phyloP scores from a whole-genome alignment of 2,797 vertebrate species.

The Gymnodraco acuticeps region DNA sequence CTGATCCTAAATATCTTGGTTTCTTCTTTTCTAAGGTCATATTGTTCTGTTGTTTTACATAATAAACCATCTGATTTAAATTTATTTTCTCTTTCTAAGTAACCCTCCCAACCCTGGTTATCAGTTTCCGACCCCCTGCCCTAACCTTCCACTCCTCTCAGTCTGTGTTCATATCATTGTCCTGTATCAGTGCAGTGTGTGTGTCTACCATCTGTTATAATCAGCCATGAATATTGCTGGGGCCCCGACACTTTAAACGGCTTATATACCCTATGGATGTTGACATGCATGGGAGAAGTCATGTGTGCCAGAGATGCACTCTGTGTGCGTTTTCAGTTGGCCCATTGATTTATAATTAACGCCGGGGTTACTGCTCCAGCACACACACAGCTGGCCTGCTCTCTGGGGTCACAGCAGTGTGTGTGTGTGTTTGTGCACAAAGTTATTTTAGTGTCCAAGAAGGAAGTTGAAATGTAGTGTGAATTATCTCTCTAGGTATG shows the following conservation, averaged over 20 bases:
- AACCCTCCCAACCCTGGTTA: constrained; percentile 10
- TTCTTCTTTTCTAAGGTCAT: too few relatives aligned
- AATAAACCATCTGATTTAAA: too few relatives aligned
- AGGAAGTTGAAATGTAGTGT: constrained; percentile 26
- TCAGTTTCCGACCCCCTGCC: constrained; percentile 28
- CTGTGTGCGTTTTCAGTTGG: constrained; percentile 80
- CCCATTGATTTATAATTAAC: constrained; percentile 87
- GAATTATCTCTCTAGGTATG: background rate
- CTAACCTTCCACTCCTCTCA: constrained; percentile 17
- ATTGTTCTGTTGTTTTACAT: too few relatives aligned
- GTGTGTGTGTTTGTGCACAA: constrained; percentile 27
- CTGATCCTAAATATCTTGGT: too few relatives aligned
- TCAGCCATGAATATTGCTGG: constrained; percentile 79
- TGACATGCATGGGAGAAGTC: constrained; percentile 77
- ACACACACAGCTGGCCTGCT: constrained; percentile 83
- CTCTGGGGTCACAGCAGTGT: constrained; percentile 74
- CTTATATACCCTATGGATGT: constrained; percentile 73
- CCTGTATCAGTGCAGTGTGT: constrained; percentile 66
- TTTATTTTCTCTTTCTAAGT: too few relatives aligned
- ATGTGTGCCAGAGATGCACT: constrained; percentile 73
- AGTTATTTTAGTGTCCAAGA: constrained; percentile 60
- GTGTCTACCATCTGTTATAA: constrained; percentile 77
- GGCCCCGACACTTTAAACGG: constrained; percentile 71
- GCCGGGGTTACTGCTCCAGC: constrained; percentile 75
- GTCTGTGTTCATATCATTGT: constrained; percentile 62